phyloP scores from a whole-genome alignment of 2,888 invertebrate genomes.

The Hydroisotoma schaefferi region DNA sequence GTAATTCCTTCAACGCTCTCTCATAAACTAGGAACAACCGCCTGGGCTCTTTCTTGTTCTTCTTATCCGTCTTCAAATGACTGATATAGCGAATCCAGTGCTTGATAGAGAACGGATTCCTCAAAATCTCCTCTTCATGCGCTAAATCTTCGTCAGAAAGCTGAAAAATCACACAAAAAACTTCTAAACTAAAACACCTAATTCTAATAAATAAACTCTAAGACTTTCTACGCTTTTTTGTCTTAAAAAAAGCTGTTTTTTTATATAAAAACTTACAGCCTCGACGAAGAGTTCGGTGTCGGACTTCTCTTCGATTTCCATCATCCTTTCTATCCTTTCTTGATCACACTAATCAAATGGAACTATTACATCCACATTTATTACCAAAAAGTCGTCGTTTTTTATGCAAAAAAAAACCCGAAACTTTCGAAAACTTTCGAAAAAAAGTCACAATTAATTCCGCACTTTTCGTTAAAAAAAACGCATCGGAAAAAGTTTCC shows the following conservation, averaged over 20 bases:
- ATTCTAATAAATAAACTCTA: slow-evolving; percentile 9
- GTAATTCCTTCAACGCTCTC: slow-evolving; percentile 89
- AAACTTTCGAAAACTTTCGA: no score
- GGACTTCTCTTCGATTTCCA: neutral
- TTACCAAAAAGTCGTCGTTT: no score
- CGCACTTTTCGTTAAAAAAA: no score
- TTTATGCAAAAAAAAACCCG: no score
- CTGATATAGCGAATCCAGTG: slow-evolving; percentile 98
- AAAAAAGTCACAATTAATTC: no score
- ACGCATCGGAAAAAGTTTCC: no score
- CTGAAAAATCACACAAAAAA: slow-evolving; percentile 23
- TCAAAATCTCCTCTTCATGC: slow-evolving; percentile 96
- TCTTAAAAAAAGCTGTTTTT: no score
- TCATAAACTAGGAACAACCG: slow-evolving; percentile 91
- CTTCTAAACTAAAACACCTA: slow-evolving; percentile 1
- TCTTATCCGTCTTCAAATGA: slow-evolving; percentile 59
- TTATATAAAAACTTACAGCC: slow-evolving; percentile 10
- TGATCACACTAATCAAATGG: neutral
- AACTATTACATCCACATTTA: neutral
- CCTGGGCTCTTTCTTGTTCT: slow-evolving; percentile 66
- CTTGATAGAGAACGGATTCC: slow-evolving; percentile 96
- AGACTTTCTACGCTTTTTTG: neutral
- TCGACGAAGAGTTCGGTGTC: slow-evolving; percentile 11
- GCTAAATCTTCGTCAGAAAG: slow-evolving; percentile 92
- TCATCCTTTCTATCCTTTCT: neutral